A percentile compares a stretch with the other conserved stretches of the same genome.
phyloP scores from a whole-genome alignment of 2,888 invertebrate genomes.

The Drosophila gaucha region DNA sequence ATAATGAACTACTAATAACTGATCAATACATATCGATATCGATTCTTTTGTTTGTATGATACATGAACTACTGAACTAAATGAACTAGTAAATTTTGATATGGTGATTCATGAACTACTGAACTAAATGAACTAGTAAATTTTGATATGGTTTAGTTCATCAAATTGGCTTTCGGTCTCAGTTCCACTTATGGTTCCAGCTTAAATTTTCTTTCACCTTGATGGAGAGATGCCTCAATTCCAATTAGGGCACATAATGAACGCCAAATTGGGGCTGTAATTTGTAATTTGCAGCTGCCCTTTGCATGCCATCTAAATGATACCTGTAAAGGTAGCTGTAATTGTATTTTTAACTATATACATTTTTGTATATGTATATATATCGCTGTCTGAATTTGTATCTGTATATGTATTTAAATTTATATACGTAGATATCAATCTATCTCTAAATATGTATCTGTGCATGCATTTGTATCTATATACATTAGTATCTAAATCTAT shows the following conservation, averaged over 20 bases:
- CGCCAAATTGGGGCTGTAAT: background rate
- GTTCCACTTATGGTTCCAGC: background rate
- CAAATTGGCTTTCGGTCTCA: too few species aligned
- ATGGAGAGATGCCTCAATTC: too few species aligned
- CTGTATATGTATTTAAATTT: background rate
- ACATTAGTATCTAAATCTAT: too few species aligned
- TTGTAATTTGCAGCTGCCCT: conserved; percentile 2
- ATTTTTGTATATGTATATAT: background rate
- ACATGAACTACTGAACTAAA: background rate
- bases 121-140: background rate
- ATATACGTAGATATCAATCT: too few species aligned
- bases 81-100: too few species aligned
- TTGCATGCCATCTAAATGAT: background rate
- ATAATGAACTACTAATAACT: too few species aligned
- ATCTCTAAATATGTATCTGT: too few species aligned
- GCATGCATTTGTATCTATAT: too few species aligned
- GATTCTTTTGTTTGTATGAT: background rate
- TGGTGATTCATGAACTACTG: background rate
- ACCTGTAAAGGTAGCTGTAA: background rate
- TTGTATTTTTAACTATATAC: background rate
- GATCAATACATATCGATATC: too few species aligned
- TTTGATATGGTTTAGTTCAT: too few species aligned
- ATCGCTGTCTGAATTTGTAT: background rate
- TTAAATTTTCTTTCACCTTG: background rate
- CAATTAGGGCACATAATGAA: background rate